Percentiles rank a stretch among this genome's conserved stretches.
These are phyloP conservation scores for Dicyrtoma fusca DNA, from an alignment of 2,888 invertebrate species.

Conservation along the genomic window DNA sequence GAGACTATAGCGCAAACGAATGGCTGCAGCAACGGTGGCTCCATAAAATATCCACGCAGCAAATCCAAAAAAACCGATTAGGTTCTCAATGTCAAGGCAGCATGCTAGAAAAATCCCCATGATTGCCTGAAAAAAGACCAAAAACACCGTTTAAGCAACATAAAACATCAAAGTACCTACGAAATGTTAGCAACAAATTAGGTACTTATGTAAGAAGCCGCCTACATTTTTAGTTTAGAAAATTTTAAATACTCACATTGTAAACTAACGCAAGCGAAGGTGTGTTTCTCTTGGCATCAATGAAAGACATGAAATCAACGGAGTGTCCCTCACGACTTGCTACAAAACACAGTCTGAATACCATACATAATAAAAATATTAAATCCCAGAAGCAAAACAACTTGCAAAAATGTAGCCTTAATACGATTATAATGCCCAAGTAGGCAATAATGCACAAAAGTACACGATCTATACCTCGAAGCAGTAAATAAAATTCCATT, in stretches of 20 bases:
- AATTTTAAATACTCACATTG: slow-evolving; percentile 66
- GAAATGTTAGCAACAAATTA: not conserved
- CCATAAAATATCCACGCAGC: slow-evolving; percentile 63
- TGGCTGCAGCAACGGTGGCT: slow-evolving; percentile 60
- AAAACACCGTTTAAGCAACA: no score
- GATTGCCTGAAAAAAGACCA: no score
- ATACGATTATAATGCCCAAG: no score
- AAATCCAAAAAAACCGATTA: slow-evolving; percentile 63
- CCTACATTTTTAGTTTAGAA: no score
- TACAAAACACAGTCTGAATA: slow-evolving; percentile 77
- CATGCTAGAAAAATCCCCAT: no score
- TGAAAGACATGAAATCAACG: slow-evolving; percentile 76
- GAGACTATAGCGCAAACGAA: slow-evolving; percentile 60
- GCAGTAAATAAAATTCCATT: slow-evolving; percentile 65
- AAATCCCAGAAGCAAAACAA: not conserved
- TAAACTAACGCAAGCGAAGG: slow-evolving; percentile 81
- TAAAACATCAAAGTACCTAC: not conserved
- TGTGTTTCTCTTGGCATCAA: slow-evolving; percentile 73
- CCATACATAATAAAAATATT: not conserved
- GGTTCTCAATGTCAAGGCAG: slow-evolving; percentile 60
- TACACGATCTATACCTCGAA: no score
- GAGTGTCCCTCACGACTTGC: slow-evolving; percentile 81
- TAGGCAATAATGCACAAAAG: no score
- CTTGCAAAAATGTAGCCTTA: not conserved
- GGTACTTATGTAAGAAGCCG: no score